These are phyloP conservation scores for Hylia prasina DNA, from an alignment of 2,113 vertebrate genomes.

Conservation along the genomic window DNA sequence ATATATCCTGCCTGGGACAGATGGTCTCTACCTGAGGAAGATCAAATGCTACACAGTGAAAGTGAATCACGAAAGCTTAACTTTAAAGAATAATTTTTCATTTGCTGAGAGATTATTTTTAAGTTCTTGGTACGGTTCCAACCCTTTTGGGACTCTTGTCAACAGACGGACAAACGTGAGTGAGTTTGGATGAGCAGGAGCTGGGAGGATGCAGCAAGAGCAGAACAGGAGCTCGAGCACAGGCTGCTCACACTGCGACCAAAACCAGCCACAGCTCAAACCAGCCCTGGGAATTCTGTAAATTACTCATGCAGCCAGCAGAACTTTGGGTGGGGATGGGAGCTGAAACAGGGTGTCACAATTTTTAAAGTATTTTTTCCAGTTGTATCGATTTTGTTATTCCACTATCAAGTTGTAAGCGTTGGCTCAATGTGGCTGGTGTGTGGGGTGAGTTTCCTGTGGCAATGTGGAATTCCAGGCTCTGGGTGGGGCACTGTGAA, in stretches of 20 bases:
- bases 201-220: not conserved
- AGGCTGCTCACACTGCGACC: not conserved
- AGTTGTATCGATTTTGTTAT: no score
- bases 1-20: not conserved
- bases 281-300: no score
- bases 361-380: no score
- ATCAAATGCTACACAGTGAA: not conserved
- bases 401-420: no score
- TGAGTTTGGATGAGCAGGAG: not conserved
- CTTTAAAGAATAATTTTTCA: not conserved
- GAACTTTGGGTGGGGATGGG: no score
- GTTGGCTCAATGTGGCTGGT: no score
- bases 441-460: no score
- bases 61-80: not conserved
- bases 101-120: constrained; percentile 3
- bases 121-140: constrained; percentile 15
- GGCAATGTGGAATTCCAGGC: no score
- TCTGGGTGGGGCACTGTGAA: no score
- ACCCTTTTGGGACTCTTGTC: not conserved
- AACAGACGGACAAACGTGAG: constrained; percentile 4
- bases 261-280: no score
- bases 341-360: no score
- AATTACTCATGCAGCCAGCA: no score
- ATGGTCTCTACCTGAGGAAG: not conserved
- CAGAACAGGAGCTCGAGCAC: not conserved